Conservation (phyloP, 92 coral and sea anemone genomes). For the Porites lobata region DNA sequence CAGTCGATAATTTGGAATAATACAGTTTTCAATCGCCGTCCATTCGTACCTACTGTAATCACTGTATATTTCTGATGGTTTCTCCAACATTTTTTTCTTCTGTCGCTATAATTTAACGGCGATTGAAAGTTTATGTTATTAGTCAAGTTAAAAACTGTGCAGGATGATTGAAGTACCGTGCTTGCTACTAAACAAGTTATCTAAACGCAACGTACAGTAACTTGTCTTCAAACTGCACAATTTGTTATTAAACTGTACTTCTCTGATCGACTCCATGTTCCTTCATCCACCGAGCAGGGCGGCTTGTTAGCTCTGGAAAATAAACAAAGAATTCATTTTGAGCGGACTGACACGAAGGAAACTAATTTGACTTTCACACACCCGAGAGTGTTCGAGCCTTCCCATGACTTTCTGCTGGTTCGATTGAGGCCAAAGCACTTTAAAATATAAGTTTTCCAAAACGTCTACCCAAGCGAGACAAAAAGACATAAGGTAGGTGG, state of each 20-base stretch:
- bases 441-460: background rate
- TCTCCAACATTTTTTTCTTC: background rate
- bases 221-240: slow-evolving; percentile 6
- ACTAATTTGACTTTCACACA: background rate
- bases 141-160: background rate
- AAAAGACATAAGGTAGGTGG: background rate
- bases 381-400: background rate
- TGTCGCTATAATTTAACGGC: background rate
- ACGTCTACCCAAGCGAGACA: background rate
- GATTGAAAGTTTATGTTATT: background rate
- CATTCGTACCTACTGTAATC: background rate
- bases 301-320: slow-evolving; percentile 90
- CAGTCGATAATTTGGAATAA: background rate
- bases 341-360: background rate
- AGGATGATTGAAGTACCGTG: slow-evolving; percentile 21
- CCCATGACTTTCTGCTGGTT: background rate
- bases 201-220: background rate
- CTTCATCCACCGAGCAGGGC: slow-evolving; percentile 95
- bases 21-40: background rate
- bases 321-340: background rate
- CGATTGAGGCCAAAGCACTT: background rate
- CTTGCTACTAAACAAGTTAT: background rate
- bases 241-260: slow-evolving; percentile 59
- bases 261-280: slow-evolving; percentile 87
- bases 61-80: background rate